phyloP scores from a whole-genome alignment of 2,113 vertebrate species.

The Macheiramphus alcinus region DNA sequence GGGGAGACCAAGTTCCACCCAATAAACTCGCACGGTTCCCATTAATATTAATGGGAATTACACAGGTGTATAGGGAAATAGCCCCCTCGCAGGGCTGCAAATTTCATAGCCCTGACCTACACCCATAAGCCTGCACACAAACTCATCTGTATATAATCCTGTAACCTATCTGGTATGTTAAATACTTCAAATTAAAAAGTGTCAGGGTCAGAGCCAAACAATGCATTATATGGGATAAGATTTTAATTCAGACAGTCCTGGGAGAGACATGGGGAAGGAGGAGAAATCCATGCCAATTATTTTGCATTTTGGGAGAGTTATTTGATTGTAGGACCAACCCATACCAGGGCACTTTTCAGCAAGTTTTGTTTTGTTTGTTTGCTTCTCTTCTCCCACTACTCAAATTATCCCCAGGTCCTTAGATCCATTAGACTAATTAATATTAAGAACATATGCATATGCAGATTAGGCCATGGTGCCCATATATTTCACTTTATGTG shows the following conservation, averaged over 20 bases:
- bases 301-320: conserved; percentile 41
- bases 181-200: conserved; percentile 43
- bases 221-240: conserved; percentile 15
- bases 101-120: background rate
- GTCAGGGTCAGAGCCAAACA: conserved; percentile 36
- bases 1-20: background rate
- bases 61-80: background rate
- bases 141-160: background rate
- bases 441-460: conserved; percentile 81
- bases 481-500: conserved; percentile 76
- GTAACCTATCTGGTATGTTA: conserved; percentile 24
- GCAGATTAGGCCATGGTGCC: conserved; percentile 66
- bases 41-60: background rate
- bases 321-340: conserved; percentile 38
- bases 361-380: conserved; percentile 30
- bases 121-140: background rate
- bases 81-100: background rate
- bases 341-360: background rate
- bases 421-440: conserved; percentile 77
- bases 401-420: conserved; percentile 65
- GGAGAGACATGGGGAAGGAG: background rate
- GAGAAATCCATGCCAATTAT: conserved; percentile 5
- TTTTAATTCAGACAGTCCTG: background rate
- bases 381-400: conserved; percentile 27
- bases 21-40: rapidly evolving